phyloP scores from a whole-genome alignment of 2,113 vertebrate species.

The Anolis sagrei region DNA sequence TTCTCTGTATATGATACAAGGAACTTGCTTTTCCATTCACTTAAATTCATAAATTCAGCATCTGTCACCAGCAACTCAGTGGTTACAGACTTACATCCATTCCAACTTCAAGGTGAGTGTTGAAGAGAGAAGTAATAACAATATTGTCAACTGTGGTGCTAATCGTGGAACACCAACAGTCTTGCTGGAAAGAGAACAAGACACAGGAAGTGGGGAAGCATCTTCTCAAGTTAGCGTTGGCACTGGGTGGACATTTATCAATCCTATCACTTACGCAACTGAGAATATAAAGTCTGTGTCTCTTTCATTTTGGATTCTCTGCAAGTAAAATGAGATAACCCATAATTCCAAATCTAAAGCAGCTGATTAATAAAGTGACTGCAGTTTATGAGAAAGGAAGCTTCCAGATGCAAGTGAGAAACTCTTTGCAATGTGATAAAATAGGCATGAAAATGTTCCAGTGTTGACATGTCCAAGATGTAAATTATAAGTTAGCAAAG shows the following conservation, averaged over 20 bases:
- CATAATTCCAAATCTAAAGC: conserved; percentile 2
- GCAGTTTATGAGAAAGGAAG: not conserved
- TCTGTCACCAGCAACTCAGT: conserved; percentile 60
- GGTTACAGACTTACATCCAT: conserved; percentile 26
- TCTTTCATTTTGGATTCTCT: not conserved
- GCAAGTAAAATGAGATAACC: not conserved
- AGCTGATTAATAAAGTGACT: not conserved
- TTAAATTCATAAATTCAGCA: conserved; percentile 68
- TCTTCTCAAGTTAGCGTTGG: not conserved
- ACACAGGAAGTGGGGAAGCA: not conserved
- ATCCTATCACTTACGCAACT: not conserved
- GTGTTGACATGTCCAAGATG: not conserved
- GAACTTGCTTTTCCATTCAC: conserved; percentile 68
- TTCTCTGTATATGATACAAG: conserved; percentile 77
- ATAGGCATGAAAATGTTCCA: not conserved
- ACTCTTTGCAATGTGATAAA: not conserved
- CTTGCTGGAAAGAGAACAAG: not conserved
- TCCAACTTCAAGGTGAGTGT: conserved; percentile 23
- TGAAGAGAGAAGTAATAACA: not conserved
- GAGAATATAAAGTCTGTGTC: not conserved
- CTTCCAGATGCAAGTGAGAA: not conserved
- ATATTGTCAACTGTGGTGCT: not conserved
- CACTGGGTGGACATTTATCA: not conserved
- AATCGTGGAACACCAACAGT: conserved; percentile 10
- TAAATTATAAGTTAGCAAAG: not conserved